phyloP scores from a whole-genome alignment of 1,140 invertebrate genomes.

The Aradophagus sp. region DNA sequence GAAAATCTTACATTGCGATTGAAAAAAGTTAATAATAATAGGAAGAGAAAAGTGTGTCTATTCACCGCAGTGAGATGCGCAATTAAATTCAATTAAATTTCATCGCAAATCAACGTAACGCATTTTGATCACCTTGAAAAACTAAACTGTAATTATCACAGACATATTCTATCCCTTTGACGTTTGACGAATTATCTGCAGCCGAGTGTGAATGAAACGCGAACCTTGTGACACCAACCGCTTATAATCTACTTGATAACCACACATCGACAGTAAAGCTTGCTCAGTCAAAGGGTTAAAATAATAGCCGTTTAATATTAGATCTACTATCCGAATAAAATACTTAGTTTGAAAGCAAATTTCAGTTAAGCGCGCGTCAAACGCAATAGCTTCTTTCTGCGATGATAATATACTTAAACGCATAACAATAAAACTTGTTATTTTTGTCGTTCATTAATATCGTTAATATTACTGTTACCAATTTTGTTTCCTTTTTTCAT shows the following conservation, averaged over 20 bases:
- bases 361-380: constrained; percentile 17
- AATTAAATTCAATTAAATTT: not conserved
- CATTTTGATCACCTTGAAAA: constrained; percentile 18
- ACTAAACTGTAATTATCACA: constrained; percentile 46
- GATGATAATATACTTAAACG: constrained; percentile 25
- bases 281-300: constrained; percentile 18
- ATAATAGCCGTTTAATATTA: constrained; percentile 14
- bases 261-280: constrained; percentile 3
- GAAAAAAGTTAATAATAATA: too few relatives aligned
- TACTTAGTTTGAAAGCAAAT: constrained; percentile 2
- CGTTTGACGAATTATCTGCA: constrained; percentile 1
- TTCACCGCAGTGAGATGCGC: too few relatives aligned
- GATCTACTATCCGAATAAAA: too few relatives aligned
- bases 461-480: constrained; percentile 18
- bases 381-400: constrained; percentile 9
- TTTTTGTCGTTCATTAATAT: constrained; percentile 19
- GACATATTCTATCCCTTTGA: constrained; percentile 27
- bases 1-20: too few relatives aligned
- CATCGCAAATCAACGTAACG: not conserved
- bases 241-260: constrained; percentile 11
- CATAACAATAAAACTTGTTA: constrained; percentile 57
- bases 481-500: too few relatives aligned
- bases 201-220: constrained; percentile 6
- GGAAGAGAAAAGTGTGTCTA: too few relatives aligned
- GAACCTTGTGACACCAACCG: not conserved